These are phyloP conservation scores for Drosophila nigrodunni DNA, from an alignment of 1,140 invertebrate species.

Conservation along the genomic window DNA sequence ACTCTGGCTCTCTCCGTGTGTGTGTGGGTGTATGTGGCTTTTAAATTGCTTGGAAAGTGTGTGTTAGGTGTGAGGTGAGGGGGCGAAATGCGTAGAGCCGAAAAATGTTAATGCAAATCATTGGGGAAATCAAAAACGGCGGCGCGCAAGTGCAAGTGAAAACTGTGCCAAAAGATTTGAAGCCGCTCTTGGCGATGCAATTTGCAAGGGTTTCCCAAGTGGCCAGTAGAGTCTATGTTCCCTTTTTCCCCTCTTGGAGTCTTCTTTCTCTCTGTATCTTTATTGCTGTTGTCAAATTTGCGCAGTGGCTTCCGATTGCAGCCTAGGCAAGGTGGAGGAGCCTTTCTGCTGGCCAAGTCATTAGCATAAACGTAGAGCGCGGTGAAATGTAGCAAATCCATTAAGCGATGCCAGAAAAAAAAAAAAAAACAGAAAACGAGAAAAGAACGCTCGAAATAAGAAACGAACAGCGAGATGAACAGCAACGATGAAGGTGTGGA, in stretches of 20 bases:
- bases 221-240: constrained; percentile 39
- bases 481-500: constrained; percentile 20
- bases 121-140: constrained; percentile 81
- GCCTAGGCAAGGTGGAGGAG: constrained; percentile 8
- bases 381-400: constrained; percentile 75
- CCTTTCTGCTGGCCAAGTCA: constrained; percentile 45
- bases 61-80: constrained; percentile 9
- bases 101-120: constrained; percentile 81
- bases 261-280: not conserved
- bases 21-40: constrained; percentile 33
- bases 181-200: constrained; percentile 63
- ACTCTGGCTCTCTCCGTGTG: not conserved
- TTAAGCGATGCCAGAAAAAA: constrained; percentile 53
- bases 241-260: not conserved
- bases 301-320: constrained; percentile 68
- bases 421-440: no score
- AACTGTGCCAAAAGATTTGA: constrained; percentile 71
- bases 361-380: constrained; percentile 75
- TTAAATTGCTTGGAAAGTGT: constrained; percentile 72
- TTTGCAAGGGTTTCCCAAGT: constrained; percentile 80
- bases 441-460: constrained; percentile 33
- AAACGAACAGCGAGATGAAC: constrained; percentile 17
- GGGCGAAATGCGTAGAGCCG: constrained; percentile 55
- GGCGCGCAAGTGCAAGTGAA: constrained; percentile 71
- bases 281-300: constrained; percentile 69